phyloP scores from a whole-genome alignment of 2,797 vertebrate species.

The Girardinus metallicus region DNA sequence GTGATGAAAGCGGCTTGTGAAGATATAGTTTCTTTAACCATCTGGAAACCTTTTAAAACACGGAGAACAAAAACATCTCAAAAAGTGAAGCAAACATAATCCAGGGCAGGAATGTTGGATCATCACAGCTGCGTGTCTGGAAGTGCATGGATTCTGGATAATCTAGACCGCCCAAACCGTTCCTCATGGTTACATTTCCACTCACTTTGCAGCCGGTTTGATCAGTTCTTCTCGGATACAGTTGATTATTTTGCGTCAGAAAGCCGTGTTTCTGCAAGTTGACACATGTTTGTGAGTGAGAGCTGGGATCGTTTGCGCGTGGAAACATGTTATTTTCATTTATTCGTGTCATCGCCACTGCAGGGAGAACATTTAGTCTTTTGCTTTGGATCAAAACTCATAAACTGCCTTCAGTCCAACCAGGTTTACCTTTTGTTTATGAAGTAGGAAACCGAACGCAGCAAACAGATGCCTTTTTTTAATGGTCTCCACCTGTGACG shows the following conservation, averaged over 20 bases:
- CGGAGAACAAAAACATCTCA: neutral
- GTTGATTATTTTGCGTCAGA: neutral
- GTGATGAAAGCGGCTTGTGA: neutral
- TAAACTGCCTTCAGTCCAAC: neutral
- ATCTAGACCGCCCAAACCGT: neutral
- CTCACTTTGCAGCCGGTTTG: neutral
- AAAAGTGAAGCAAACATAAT: neutral
- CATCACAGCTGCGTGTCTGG: neutral
- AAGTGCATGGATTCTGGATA: neutral
- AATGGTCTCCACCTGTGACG: neutral
- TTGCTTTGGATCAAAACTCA: neutral
- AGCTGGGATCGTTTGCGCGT: neutral
- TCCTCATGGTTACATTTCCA: neutral
- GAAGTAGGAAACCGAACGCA: neutral
- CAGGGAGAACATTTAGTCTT: neutral
- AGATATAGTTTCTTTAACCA: constrained; percentile 2
- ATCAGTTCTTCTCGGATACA: neutral
- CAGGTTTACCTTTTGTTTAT: neutral
- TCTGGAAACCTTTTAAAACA: constrained; percentile 23
- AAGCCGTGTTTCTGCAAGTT: constrained; percentile 12
- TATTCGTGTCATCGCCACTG: neutral
- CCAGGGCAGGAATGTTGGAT: neutral
- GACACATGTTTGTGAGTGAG: constrained; percentile 11
- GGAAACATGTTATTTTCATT: constrained; percentile 4
- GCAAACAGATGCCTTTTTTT: neutral